These are phyloP conservation scores for Styela plicata DNA, from an alignment of 23 tunicate species.

Conservation along the genomic window DNA sequence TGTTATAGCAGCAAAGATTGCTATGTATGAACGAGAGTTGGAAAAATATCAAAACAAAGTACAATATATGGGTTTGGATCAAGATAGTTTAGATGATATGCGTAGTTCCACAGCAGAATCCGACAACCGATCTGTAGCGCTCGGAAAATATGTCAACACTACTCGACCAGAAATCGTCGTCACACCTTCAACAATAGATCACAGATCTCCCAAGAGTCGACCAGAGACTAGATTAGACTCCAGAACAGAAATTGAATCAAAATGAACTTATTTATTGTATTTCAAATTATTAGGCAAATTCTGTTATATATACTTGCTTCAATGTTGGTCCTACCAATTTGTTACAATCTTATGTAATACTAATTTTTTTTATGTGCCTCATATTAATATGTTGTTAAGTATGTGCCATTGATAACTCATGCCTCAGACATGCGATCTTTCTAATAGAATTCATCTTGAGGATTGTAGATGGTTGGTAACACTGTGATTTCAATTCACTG, in stretches of 20 bases:
- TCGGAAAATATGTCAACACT: neutral
- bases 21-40: slow-evolving; percentile 71
- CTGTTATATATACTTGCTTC: no score
- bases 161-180: neutral
- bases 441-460: no score
- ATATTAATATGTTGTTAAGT: no score
- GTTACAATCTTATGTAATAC: no score
- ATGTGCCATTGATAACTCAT: no score
- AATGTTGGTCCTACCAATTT: no score
- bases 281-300: no score
- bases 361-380: no score
- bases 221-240: neutral
- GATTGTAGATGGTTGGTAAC: no score
- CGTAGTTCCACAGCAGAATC: neutral
- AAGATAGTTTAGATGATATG: neutral
- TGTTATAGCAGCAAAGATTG: slow-evolving; percentile 82
- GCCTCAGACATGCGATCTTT: no score
- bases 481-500: no score
- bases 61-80: slow-evolving; percentile 13
- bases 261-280: no score
- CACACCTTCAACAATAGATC: neutral
- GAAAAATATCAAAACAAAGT: slow-evolving; percentile 79
- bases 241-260: neutral
- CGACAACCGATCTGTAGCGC: neutral
- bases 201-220: neutral